Base-by-base conservation (phyloP, 2,113 vertebrate species). In the Zootoca vivipara region DNA sequence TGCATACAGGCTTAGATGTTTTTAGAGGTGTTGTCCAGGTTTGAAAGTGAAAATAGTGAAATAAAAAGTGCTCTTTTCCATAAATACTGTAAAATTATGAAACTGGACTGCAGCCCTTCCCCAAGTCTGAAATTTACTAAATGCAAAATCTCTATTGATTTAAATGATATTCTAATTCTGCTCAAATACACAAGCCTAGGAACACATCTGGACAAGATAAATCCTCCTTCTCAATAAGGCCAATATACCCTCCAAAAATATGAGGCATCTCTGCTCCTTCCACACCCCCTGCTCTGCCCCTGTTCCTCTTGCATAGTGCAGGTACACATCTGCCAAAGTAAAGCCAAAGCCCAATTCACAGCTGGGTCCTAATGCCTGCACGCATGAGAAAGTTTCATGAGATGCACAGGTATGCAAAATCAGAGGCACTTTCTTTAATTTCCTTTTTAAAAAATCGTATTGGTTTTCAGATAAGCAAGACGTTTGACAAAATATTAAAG, bases 1-100 rank as follows among this genome's bases (percentile, higher is more conserved):
- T 52, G 46, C 46, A 38, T 73, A 89, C 58, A 82, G 26, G 3
- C 82, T 88, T 10, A 67, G 35, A 75, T 28, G 85, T 13, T 80
- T 85, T 75, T 89, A 46, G 77, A 2, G 72, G 70, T 77, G 24
- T 5, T 82, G 46, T 83, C 87, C 7, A 64, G 90, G 30, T 62
- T 85, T 56, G 81, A 86, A 88, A 64, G 35, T 69, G 20, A 65
- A 46, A 33, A 30, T 42, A 13, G 22, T 24, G 52, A 46, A 78
- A 78, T 30, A 79, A 62, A 33, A 58, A 56, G 56, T 65, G 33
- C 1, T 65, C 12, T 65, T 26, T 52, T 24, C 18, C 65, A 28
- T 42, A 42, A 40, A 40, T 28, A n/a, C 64, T 42, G 38, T 67
- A 58, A 83, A 22, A 22, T 12, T 28, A 67, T 67, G 35, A 67